Percentiles rank a stretch among this genome's conserved stretches.
Conservation (phyloP, 2,888 invertebrate genomes). For the Synanthedon formicaeformis region DNA sequence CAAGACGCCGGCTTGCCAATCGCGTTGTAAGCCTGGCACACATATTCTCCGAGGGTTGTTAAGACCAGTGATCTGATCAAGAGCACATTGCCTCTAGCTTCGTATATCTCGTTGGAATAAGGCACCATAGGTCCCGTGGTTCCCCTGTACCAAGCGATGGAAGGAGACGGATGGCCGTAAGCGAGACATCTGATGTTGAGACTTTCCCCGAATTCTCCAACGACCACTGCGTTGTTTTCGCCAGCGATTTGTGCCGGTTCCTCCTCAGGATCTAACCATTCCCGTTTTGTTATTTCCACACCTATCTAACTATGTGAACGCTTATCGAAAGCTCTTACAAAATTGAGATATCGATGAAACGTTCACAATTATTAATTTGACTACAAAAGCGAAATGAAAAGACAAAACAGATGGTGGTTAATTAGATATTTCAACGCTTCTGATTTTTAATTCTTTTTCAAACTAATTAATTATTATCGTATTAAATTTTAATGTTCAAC, state of each 20-base stretch:
- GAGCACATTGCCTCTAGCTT: slow-evolving; percentile 81
- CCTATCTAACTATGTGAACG: slow-evolving; percentile 22
- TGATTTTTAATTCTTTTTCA: not conserved
- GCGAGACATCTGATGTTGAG: slow-evolving; percentile 83
- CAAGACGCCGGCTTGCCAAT: slow-evolving; percentile 81
- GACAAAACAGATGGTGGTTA: not conserved
- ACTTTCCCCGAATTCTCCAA: slow-evolving; percentile 79
- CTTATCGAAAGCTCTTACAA: slow-evolving; percentile 15
- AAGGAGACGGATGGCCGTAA: slow-evolving; percentile 83
- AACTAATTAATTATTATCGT: too few species aligned
- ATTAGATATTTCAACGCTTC: not conserved
- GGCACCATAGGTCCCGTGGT: slow-evolving; percentile 79
- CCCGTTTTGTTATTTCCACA: slow-evolving; percentile 12
- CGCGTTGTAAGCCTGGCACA: slow-evolving; percentile 91
- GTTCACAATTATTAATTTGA: slow-evolving; percentile 34
- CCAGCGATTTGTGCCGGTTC: slow-evolving; percentile 76
- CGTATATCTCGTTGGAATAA: slow-evolving; percentile 74
- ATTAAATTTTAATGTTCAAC: too few species aligned
- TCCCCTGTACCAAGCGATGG: slow-evolving; percentile 88
- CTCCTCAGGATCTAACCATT: slow-evolving; percentile 69
- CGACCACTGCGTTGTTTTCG: slow-evolving; percentile 72
- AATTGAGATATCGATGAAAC: slow-evolving; percentile 11
- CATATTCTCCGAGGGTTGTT: slow-evolving; percentile 85
- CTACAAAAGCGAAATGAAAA: not conserved
- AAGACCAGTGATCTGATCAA: slow-evolving; percentile 78